A percentile compares a stretch with the other conserved stretches of the same genome.
phyloP scores from a whole-genome alignment of 2,888 invertebrate genomes.

The Octonoba sinensis region DNA sequence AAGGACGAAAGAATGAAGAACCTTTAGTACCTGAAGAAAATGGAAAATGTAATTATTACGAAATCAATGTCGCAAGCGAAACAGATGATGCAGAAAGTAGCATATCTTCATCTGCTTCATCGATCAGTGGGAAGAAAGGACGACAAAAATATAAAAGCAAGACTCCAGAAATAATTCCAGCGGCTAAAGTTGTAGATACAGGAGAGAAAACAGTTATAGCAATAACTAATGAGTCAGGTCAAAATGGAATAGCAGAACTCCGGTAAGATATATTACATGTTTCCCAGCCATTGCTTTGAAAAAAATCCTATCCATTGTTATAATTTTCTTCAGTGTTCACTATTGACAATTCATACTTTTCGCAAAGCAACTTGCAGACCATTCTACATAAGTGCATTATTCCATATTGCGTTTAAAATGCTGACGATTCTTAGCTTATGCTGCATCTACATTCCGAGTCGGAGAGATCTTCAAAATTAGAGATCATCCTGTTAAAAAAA shows the following conservation, averaged over 20 bases:
- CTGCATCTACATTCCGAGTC: no score
- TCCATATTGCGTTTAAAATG: not conserved
- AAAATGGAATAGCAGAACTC: slow-evolving; percentile 6
- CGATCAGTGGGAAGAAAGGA: slow-evolving; percentile 24
- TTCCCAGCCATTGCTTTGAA: no score
- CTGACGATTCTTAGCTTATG: no score
- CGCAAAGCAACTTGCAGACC: not conserved
- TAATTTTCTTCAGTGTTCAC: not conserved
- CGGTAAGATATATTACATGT: slow-evolving; percentile 24
- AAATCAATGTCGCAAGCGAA: slow-evolving; percentile 20
- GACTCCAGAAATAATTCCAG: slow-evolving; percentile 55
- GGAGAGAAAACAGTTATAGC: slow-evolving; percentile 52
- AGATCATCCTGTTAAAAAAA: no score
- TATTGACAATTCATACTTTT: not conserved
- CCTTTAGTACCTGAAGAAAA: slow-evolving; percentile 45
- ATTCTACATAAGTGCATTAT: not conserved
- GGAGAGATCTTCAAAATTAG: no score
- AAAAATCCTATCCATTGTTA: not conserved
- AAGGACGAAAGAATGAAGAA: slow-evolving; percentile 51
- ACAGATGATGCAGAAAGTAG: slow-evolving; percentile 43
- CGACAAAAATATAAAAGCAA: slow-evolving; percentile 28
- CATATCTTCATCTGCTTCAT: slow-evolving; percentile 34
- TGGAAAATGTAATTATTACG: slow-evolving; percentile 30
- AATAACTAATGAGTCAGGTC: slow-evolving; percentile 21
- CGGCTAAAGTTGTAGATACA: slow-evolving; percentile 29